phyloP scores from a whole-genome alignment of 2,888 invertebrate genomes.

The Campoplex capitator region DNA sequence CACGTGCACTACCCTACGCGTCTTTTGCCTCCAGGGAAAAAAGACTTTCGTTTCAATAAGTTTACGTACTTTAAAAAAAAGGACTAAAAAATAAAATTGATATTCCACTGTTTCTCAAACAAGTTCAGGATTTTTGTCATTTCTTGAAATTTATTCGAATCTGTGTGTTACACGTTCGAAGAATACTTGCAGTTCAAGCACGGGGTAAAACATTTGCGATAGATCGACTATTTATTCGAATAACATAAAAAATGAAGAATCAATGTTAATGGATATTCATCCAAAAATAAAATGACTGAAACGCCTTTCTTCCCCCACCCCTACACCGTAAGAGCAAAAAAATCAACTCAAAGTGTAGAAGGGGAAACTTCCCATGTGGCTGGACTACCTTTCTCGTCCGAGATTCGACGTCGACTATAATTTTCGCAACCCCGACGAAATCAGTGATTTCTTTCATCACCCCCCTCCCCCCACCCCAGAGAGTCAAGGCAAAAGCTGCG shows the following conservation, averaged over 20 bases:
- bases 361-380: conserved; percentile 47
- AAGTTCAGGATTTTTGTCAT: conserved; percentile 30
- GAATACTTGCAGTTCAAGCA: background rate
- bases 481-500: conserved; percentile 65
- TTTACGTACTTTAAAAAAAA: conserved; percentile 19
- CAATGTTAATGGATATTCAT: background rate
- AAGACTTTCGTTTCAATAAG: conserved; percentile 62
- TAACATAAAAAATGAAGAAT: background rate
- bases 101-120: conserved; percentile 9
- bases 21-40: conserved; percentile 56
- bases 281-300: background rate
- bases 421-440: conserved; percentile 84
- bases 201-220: background rate
- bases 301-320: background rate
- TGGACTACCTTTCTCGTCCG: conserved; percentile 52
- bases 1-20: conserved; percentile 53
- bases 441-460: conserved; percentile 83
- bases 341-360: conserved; percentile 40
- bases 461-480: background rate
- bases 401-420: conserved; percentile 77
- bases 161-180: background rate
- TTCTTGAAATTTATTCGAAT: conserved; percentile 19
- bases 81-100: background rate
- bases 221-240: background rate
- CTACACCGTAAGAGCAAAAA: conserved; percentile 8